phyloP scores from a whole-genome alignment of 2,797 vertebrate species.

The Gallinago solitaria region DNA sequence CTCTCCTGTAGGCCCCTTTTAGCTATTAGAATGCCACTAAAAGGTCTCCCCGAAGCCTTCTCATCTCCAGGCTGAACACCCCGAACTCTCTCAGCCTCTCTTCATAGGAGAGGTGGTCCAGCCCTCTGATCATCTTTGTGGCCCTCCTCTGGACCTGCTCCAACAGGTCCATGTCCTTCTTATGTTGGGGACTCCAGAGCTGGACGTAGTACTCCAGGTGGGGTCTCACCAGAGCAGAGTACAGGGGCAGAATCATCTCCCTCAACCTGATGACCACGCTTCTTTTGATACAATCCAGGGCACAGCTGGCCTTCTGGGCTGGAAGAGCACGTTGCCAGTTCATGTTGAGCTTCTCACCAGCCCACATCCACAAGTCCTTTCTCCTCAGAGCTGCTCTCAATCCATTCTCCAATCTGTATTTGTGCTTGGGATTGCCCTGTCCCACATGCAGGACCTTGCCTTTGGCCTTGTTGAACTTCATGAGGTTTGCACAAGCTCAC shows the following conservation, averaged over 20 bases:
- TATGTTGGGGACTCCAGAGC: background rate
- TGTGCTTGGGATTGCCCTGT: background rate
- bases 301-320: background rate
- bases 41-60: background rate
- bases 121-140: background rate
- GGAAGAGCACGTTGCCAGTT: rapidly evolving
- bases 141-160: background rate
- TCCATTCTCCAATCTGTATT: background rate
- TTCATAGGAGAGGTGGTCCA: background rate
- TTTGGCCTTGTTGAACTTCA: background rate
- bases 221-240: background rate
- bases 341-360: background rate
- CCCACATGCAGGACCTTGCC: background rate
- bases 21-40: background rate
- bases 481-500: background rate
- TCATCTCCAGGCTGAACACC: background rate
- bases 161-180: background rate
- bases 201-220: background rate
- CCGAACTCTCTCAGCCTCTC: background rate
- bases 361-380: background rate
- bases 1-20: background rate
- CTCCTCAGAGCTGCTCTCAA: background rate
- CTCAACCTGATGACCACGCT: background rate
- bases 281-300: background rate
- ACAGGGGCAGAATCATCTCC: background rate